Conservation (phyloP, 1,140 invertebrate genomes). For the Ephestia elutella region DNA sequence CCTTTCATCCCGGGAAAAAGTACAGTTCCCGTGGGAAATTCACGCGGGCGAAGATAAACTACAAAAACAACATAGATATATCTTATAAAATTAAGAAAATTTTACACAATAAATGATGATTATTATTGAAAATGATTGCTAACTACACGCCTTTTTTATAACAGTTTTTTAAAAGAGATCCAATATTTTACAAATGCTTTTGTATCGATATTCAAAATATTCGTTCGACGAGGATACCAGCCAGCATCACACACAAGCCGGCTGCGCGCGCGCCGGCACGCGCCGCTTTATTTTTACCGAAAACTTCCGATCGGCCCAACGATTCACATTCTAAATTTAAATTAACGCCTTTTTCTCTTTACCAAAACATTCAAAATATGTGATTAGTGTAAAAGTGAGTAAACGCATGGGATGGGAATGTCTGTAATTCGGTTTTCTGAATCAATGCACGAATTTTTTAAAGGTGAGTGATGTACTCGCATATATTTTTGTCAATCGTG, state of each 20-base stretch:
- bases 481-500: constrained; percentile 7
- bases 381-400: neutral
- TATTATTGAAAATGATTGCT: too few species aligned
- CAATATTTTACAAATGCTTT: too few species aligned
- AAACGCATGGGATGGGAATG: neutral
- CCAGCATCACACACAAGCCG: neutral
- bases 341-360: neutral
- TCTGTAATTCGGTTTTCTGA: neutral
- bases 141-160: too few species aligned
- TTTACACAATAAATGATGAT: too few species aligned
- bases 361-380: neutral
- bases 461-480: constrained; percentile 9
- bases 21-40: too few species aligned
- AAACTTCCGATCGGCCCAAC: constrained; percentile 21
- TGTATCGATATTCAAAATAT: too few species aligned
- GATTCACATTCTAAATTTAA: constrained; percentile 16
- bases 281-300: constrained; percentile 20
- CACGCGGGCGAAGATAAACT: too few species aligned
- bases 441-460: neutral
- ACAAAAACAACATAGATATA: too few species aligned
- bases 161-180: too few species aligned
- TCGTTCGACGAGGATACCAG: too few species aligned
- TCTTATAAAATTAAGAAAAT: too few species aligned
- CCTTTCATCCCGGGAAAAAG: too few species aligned
- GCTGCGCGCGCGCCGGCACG: constrained; percentile 16